Base-by-base conservation (phyloP, 2,113 vertebrate genomes). In the Platanista minor region DNA sequence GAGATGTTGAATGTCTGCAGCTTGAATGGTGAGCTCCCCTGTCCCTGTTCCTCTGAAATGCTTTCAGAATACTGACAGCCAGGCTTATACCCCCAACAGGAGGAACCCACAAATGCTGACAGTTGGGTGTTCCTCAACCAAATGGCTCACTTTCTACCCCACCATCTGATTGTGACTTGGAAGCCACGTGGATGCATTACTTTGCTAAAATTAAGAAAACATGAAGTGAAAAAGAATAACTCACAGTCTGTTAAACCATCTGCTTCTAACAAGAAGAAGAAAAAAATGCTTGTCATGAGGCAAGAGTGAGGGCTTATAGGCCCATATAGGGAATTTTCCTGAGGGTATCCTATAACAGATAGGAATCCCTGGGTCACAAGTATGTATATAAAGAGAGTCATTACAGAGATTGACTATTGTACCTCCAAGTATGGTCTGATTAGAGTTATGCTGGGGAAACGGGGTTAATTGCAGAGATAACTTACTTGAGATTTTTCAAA, bases 161-260 rank as follows among this genome's bases (percentile, higher is more conserved):
- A 64, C 66, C 66, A 71, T 81, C 83, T 89, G 72, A 95, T 39
- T 91, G 25, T 86, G 84, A 81, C 64, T 95, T 84, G 80, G 78
- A 95, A 96, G 71, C 49, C 69, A 90, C 6, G 0, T 86, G 61
- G 39, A 71, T 91, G 20, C 46, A 87, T 87, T 92, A 59, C 67
- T 87, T 94, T 87, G 64, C 89, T 96, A 94, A 96, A 91, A 90
- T 85, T 87, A 87, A 90, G 91, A 90, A 84, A 92, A 49, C 46
- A 94, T 66, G 49, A 93, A 85, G 64, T 90, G 29, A 77, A 93
- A 91, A 92, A 83, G 78, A 94, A 91, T 90, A 92, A 90, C 69
- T 87, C 43, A 61, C 46, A 92, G 74, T 29, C 62, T 87, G 83
- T 77, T 95, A 49, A 94, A 75, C 57, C 89, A 92, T 92, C 85